A percentile compares a stretch with the other conserved stretches of the same genome.
Evolutionary conservation across 2,797 vertebrate species (phyloP).

Genomic region (Pelodytes ibericus): DNA sequence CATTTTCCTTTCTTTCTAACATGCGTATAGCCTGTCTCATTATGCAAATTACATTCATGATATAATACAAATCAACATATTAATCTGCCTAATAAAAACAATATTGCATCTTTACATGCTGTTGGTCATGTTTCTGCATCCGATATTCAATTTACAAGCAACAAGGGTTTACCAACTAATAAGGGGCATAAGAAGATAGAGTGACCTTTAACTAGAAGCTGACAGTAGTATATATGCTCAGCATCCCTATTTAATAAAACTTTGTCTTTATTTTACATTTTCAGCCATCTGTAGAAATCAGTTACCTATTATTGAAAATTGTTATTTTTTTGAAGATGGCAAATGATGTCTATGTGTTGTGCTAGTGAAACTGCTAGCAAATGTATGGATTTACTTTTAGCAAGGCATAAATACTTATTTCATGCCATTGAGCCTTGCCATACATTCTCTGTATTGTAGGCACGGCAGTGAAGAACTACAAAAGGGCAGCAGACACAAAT

Average conservation of each 20-base stretch:
- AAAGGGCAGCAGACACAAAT: too few relatives aligned
- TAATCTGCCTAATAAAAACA: constrained; percentile 23
- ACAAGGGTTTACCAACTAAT: not conserved
- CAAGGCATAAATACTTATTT: too few relatives aligned
- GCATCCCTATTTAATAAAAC: not conserved
- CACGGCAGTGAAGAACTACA: too few relatives aligned
- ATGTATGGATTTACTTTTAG: too few relatives aligned
- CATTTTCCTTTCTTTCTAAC: constrained; percentile 27
- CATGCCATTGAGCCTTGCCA: too few relatives aligned
- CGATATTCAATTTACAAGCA: constrained; percentile 1
- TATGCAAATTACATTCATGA: constrained; percentile 26
- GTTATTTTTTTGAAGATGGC: too few relatives aligned
- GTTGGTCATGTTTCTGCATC: not conserved
- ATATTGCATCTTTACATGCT: constrained; percentile 16
- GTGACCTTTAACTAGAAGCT: not conserved
- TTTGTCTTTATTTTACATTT: too few relatives aligned
- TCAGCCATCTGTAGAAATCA: too few relatives aligned
- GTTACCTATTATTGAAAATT: too few relatives aligned
- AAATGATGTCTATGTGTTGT: too few relatives aligned
- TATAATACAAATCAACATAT: constrained; percentile 19
- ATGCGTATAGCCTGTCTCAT: constrained; percentile 39
- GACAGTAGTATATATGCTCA: not conserved
- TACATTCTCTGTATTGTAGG: too few relatives aligned
- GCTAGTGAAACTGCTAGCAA: too few relatives aligned
- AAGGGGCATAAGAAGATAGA: not conserved